Conservation (phyloP, 1,140 invertebrate genomes). For the Anastatus disparis region DNA sequence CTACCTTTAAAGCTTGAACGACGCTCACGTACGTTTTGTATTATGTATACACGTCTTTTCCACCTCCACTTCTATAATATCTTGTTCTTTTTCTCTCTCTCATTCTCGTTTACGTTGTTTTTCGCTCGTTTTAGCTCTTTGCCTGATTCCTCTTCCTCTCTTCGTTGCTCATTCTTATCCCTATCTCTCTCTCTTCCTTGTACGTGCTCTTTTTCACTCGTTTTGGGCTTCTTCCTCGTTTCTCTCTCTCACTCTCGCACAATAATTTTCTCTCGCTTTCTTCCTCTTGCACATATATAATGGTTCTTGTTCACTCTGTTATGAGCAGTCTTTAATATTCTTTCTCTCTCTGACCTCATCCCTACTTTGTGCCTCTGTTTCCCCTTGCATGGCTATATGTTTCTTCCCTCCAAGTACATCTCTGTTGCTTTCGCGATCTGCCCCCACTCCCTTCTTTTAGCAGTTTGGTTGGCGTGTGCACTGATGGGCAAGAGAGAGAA, state of each 20-base stretch:
- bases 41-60: slow-evolving; percentile 31
- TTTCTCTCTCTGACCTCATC: neutral
- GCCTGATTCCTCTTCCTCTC: neutral
- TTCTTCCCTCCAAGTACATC: too few relatives aligned
- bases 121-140: slow-evolving; percentile 34
- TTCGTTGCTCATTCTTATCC: slow-evolving; percentile 5
- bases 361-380: too few relatives aligned
- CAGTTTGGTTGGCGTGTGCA: too few relatives aligned
- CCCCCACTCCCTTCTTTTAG: too few relatives aligned
- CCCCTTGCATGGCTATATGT: too few relatives aligned
- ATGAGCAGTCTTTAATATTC: neutral
- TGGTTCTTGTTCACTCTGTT: neutral
- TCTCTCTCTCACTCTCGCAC: slow-evolving; percentile 34
- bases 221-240: slow-evolving; percentile 45
- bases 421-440: too few relatives aligned
- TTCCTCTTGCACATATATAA: too few relatives aligned
- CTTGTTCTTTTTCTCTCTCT: neutral
- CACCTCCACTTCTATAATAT: neutral
- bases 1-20: slow-evolving; percentile 21
- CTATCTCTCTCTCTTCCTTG: slow-evolving; percentile 42
- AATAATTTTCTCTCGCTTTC: too few relatives aligned
- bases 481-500: too few relatives aligned
- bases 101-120: slow-evolving; percentile 33
- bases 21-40: slow-evolving; percentile 15
- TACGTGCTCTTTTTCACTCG: slow-evolving; percentile 33